Percentiles rank a stretch among this genome's conserved stretches.
These are phyloP conservation scores for Ctenodactylus gundi DNA, from an alignment of 2,113 vertebrate species.

Conservation along the genomic window DNA sequence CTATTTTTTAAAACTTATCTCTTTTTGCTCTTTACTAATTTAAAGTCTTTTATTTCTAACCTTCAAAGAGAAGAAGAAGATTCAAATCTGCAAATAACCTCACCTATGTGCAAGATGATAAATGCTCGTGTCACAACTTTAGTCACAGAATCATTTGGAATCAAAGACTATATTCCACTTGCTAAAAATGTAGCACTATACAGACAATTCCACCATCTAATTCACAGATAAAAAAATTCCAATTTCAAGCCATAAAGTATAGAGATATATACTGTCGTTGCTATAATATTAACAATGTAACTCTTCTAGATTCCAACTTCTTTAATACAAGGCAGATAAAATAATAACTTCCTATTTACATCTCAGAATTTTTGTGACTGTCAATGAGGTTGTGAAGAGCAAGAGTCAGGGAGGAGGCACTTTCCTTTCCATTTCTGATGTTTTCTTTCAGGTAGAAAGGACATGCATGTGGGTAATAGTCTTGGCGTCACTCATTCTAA, in stretches of 20 bases:
- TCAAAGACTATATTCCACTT: background rate
- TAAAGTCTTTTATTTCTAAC: background rate
- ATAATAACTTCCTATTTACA: background rate
- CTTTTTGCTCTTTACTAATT: background rate
- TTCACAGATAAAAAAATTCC: background rate
- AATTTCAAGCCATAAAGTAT: background rate
- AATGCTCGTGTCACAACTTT: background rate
- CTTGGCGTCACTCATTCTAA: background rate
- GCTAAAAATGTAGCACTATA: background rate
- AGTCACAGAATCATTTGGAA: background rate
- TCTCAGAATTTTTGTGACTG: background rate
- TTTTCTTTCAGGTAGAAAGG: background rate
- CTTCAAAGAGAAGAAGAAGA: background rate
- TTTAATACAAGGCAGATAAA: background rate
- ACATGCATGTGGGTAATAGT: background rate
- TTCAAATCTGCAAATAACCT: background rate
- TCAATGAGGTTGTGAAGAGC: background rate
- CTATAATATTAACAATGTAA: background rate
- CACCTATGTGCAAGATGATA: background rate
- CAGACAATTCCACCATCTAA: background rate
- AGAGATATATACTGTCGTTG: background rate
- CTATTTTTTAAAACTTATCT: constrained; percentile 32
- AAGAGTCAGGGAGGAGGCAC: background rate
- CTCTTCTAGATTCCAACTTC: background rate
- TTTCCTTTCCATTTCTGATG: background rate